Conservation (phyloP, 2,888 invertebrate species). For the Linhomoeus sp. region DNA sequence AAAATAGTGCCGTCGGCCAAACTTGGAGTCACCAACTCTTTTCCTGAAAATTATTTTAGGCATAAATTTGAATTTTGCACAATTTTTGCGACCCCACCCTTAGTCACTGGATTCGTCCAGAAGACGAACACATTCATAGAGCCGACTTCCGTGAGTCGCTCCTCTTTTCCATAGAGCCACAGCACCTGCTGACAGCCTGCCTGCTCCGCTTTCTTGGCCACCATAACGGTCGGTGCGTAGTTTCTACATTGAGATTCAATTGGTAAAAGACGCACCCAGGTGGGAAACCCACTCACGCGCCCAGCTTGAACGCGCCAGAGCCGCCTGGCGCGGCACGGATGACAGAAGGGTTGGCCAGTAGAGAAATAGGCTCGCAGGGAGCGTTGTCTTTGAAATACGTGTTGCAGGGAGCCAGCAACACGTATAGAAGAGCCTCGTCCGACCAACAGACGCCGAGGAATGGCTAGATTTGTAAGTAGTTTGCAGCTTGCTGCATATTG, state of each 20-base stretch:
- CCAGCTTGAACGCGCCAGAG: slow-evolving; percentile 80
- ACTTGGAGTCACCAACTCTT: slow-evolving; percentile 75
- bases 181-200: slow-evolving; percentile 71
- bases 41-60: too few species aligned
- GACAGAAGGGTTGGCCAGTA: slow-evolving; percentile 74
- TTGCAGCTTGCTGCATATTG: too few species aligned
- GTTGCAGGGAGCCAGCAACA: slow-evolving; percentile 74
- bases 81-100: too few species aligned
- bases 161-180: slow-evolving; percentile 83
- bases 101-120: slow-evolving; percentile 58
- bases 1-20: slow-evolving; percentile 67
- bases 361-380: slow-evolving; percentile 39
- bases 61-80: too few species aligned
- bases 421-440: slow-evolving; percentile 53
- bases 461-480: too few species aligned
- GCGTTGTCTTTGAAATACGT: too few species aligned
- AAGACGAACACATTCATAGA: slow-evolving; percentile 93
- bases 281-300: slow-evolving; percentile 44
- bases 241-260: too few species aligned
- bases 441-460: slow-evolving; percentile 5
- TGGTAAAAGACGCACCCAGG: too few species aligned
- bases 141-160: slow-evolving; percentile 85
- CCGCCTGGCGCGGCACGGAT: slow-evolving; percentile 61
- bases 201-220: slow-evolving; percentile 47
- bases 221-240: slow-evolving; percentile 37